phyloP scores from a whole-genome alignment of 2,113 vertebrate species.

The Psephotus haematonotus region DNA sequence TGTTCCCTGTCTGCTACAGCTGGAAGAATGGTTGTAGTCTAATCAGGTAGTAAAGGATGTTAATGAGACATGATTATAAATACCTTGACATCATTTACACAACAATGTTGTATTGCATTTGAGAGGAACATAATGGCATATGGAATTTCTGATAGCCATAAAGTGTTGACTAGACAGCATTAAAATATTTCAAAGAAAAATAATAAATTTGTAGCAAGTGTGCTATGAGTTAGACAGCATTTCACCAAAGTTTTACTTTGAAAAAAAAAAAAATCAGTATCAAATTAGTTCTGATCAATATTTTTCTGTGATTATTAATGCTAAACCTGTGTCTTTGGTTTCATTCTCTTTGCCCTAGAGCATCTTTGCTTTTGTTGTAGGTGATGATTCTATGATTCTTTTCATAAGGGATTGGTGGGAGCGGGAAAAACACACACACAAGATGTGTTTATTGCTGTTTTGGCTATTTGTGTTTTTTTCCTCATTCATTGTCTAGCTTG shows the following conservation, averaged over 20 bases:
- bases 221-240: background rate
- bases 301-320: background rate
- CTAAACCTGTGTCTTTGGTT: background rate
- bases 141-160: background rate
- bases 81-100: background rate
- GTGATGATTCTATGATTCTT: background rate
- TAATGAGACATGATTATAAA: background rate
- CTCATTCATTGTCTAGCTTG: background rate
- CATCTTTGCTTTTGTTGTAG: background rate
- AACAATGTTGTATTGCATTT: background rate
- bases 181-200: background rate
- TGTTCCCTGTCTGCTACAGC: background rate
- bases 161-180: background rate
- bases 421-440: background rate
- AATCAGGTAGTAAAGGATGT: background rate
- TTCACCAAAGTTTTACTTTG: background rate
- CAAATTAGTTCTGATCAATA: background rate
- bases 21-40: background rate
- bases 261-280: background rate
- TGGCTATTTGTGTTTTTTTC: rapidly evolving
- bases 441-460: background rate
- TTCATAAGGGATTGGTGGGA: background rate
- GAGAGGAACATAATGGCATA: background rate
- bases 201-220: background rate
- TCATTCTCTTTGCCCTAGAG: background rate